These are phyloP conservation scores for Gobiocypris rarus DNA, from an alignment of 2,113 vertebrate genomes.

Conservation along the genomic window DNA sequence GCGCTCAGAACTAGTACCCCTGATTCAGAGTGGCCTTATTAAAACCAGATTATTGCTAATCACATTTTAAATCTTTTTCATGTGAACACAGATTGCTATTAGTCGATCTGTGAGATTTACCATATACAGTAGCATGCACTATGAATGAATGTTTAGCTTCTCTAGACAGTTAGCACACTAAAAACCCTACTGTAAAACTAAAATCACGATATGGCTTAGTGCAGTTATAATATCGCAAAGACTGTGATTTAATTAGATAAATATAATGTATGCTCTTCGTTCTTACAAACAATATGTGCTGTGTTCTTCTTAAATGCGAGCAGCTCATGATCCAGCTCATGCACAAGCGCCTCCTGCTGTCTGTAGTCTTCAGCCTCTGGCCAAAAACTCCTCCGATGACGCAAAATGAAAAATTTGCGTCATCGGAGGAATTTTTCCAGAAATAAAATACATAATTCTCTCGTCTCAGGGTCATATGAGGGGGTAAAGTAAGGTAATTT, in stretches of 20 bases:
- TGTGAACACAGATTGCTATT: background rate
- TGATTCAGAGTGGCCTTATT: constrained; percentile 1
- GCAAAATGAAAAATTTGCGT: too few species aligned
- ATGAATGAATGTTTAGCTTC: background rate
- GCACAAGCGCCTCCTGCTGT: too few species aligned
- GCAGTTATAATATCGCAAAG: background rate
- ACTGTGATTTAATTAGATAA: background rate
- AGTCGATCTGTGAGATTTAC: background rate
- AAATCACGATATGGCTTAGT: background rate
- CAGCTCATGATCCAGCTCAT: too few species aligned
- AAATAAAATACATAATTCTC: too few species aligned
- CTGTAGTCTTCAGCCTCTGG: too few species aligned
- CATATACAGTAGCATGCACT: background rate
- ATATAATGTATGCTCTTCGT: too few species aligned
- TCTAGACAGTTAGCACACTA: background rate
- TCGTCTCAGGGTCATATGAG: too few species aligned
- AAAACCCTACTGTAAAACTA: background rate
- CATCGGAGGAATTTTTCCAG: too few species aligned
- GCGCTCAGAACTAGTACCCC: too few species aligned
- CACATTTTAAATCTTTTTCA: background rate
- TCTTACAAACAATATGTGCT: background rate
- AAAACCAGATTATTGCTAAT: background rate
- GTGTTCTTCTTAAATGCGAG: background rate
- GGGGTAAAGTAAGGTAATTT: too few species aligned
- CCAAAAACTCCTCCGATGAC: too few species aligned